A percentile compares a stretch with the other conserved stretches of the same genome.
Conservation (phyloP, 2,113 vertebrate species). For the Pangasianodon gigas region DNA sequence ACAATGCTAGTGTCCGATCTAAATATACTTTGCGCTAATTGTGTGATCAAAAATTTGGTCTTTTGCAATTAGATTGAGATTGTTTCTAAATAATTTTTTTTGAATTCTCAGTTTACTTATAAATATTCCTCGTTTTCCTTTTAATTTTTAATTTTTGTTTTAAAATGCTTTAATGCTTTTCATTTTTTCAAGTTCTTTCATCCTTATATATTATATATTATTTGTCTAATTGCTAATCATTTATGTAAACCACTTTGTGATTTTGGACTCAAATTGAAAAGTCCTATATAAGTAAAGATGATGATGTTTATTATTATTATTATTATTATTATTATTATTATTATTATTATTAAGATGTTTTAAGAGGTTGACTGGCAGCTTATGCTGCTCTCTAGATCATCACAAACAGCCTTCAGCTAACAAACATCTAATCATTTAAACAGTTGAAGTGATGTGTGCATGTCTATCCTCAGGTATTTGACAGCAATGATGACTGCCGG, state of each 20-base stretch:
- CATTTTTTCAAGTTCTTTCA: neutral
- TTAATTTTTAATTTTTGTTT: neutral
- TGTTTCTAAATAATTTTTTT: neutral
- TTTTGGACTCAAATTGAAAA: neutral
- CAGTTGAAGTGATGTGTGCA: neutral
- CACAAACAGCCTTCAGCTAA: neutral
- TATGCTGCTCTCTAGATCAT: neutral
- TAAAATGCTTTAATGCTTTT: neutral
- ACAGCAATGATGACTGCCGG: slow-evolving; percentile 71
- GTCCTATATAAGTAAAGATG: neutral
- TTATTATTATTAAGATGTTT: neutral
- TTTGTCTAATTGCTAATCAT: neutral
- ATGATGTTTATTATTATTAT: neutral
- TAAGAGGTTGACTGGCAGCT: neutral
- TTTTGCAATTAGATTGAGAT: neutral
- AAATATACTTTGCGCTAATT: neutral
- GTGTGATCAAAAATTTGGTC: neutral
- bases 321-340: neutral
- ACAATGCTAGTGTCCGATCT: neutral
- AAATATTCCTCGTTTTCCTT: neutral
- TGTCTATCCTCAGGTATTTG: slow-evolving; percentile 68
- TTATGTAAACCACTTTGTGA: neutral
- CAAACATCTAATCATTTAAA: neutral
- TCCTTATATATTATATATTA: neutral
- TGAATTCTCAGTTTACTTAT: neutral